Conservation (phyloP, 2,113 vertebrate genomes). For the Amia ocellicauda region DNA sequence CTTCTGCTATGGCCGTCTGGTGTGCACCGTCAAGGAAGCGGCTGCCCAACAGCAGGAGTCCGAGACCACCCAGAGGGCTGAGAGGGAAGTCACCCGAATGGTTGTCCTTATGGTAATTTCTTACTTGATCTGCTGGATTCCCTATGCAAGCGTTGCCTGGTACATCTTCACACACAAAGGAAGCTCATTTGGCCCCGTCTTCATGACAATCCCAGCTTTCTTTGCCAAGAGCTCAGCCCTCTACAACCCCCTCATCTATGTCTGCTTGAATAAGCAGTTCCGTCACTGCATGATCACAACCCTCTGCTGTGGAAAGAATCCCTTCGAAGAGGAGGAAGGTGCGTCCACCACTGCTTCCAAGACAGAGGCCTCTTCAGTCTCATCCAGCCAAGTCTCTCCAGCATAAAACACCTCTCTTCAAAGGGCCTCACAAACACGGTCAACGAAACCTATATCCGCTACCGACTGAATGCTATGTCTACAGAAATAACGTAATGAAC, state of each 20-base stretch:
- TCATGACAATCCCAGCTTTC: slow-evolving; percentile 92
- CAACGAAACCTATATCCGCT: background rate
- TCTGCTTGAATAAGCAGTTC: slow-evolving; percentile 98
- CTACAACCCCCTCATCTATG: slow-evolving; percentile 96
- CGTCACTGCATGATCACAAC: slow-evolving; percentile 97
- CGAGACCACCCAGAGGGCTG: slow-evolving; percentile 94
- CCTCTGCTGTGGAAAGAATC: slow-evolving; percentile 93
- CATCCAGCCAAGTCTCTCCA: slow-evolving; percentile 72
- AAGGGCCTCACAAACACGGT: background rate
- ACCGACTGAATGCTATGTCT: slow-evolving; percentile 1
- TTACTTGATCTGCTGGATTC: slow-evolving; percentile 85
- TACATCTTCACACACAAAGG: slow-evolving; percentile 91
- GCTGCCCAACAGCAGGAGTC: slow-evolving; percentile 96
- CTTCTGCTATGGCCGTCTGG: slow-evolving; percentile 94
- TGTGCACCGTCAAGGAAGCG: slow-evolving; percentile 94
- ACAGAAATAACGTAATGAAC: slow-evolving; percentile 7
- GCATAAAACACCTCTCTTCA: slow-evolving; percentile 50
- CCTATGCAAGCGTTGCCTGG: slow-evolving; percentile 81
- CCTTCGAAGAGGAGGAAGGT: slow-evolving; percentile 81
- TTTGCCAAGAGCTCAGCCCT: slow-evolving; percentile 86
- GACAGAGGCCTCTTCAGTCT: slow-evolving; percentile 86
- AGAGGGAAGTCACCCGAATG: slow-evolving; percentile 95
- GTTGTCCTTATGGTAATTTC: slow-evolving; percentile 86
- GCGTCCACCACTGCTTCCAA: slow-evolving; percentile 78
- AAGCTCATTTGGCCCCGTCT: slow-evolving; percentile 80